phyloP scores from a whole-genome alignment of 1,140 invertebrate species.

The Pseudachorutes palmiensis region DNA sequence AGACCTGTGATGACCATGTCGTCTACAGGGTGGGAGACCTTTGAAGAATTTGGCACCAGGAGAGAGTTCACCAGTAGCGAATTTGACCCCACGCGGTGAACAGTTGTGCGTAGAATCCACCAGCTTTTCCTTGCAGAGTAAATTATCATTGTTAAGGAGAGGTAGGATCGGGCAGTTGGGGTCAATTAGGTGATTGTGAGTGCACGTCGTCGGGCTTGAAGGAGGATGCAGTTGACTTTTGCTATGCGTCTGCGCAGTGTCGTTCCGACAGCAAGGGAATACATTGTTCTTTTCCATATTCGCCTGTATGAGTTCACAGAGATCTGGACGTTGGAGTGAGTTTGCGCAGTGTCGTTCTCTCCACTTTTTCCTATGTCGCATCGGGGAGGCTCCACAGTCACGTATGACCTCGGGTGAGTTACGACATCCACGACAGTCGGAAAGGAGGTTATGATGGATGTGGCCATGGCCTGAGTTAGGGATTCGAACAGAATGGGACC shows the following conservation, averaged over 20 bases:
- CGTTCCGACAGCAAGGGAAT: conserved; percentile 30
- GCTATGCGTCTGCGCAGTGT: neutral
- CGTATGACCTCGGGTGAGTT: neutral
- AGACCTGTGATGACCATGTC: neutral
- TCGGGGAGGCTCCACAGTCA: conserved; percentile 9
- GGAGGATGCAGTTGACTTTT: conserved; percentile 11
- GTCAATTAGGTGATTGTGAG: conserved; percentile 7
- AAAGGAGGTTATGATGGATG: neutral
- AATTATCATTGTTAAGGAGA: conserved; percentile 7
- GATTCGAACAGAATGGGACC: conserved; percentile 22
- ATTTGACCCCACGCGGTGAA: neutral
- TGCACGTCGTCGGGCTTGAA: neutral
- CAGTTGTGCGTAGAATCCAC: neutral
- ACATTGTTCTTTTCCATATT: conserved; percentile 83
- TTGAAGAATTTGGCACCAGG: conserved; percentile 1
- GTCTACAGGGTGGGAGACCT: neutral
- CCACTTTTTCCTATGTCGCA: conserved; percentile 31
- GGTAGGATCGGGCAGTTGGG: conserved; percentile 10
- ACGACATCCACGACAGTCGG: conserved; percentile 23
- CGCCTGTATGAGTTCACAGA: conserved; percentile 43
- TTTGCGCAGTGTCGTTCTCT: conserved; percentile 38
- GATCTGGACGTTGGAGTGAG: conserved; percentile 3
- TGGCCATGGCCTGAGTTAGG: conserved; percentile 23
- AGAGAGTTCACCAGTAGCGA: neutral
- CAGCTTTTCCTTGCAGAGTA: neutral